Percentiles rank a stretch among this genome's conserved stretches.
Evolutionary conservation across 2,113 vertebrate genomes (phyloP).

Genomic region (Lycocorax pyrrhopterus): DNA sequence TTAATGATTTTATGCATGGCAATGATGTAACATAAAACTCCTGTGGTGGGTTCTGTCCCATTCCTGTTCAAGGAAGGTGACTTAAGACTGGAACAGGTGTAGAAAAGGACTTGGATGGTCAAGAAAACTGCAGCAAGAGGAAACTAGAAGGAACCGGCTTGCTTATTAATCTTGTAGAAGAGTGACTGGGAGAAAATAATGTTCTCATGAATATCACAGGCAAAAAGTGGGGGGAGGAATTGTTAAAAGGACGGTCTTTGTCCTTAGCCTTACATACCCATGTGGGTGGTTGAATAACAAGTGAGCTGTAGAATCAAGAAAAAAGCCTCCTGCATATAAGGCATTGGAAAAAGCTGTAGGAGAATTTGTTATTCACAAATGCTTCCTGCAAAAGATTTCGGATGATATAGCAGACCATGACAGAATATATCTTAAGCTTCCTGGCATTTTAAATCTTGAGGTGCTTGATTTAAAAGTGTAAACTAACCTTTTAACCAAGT

Average conservation of each 20-base stretch:
- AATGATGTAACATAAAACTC: neutral
- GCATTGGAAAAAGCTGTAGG: neutral
- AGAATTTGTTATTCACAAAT: neutral
- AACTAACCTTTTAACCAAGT: neutral
- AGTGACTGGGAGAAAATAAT: neutral
- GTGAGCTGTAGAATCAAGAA: neutral
- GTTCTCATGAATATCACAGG: neutral
- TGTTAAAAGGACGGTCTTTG: neutral
- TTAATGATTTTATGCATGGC: neutral
- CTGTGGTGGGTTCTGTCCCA: accelerated
- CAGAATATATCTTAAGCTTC: neutral
- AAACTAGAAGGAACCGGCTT: neutral
- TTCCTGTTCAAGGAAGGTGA: neutral
- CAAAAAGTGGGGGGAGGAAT: neutral
- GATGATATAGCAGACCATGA: neutral
- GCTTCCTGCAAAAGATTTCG: neutral
- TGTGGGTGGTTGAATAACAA: neutral
- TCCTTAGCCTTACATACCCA: neutral
- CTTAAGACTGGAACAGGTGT: neutral
- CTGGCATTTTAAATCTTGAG: neutral
- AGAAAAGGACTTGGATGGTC: neutral
- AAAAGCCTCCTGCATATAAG: neutral
- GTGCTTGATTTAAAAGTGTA: neutral
- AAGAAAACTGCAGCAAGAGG: neutral
- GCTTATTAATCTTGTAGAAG: neutral